phyloP scores from a whole-genome alignment of 2,888 invertebrate genomes.

The Andrena bicolor region DNA sequence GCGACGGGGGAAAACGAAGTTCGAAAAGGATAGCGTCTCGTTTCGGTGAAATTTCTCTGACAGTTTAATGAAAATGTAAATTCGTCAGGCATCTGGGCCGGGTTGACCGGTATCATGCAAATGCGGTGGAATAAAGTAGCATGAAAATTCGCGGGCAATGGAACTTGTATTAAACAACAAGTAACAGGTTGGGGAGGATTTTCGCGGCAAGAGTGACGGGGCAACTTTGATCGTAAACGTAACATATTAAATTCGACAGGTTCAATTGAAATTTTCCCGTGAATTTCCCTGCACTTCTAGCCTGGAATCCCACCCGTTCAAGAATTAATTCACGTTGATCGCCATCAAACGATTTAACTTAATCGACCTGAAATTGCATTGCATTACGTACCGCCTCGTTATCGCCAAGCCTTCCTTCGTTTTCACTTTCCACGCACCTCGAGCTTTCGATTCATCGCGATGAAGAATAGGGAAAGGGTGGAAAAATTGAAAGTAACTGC shows the following conservation, averaged over 20 bases:
- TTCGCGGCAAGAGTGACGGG: background rate
- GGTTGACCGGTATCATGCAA: background rate
- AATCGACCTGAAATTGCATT: background rate
- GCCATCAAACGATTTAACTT: background rate
- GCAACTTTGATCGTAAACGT: background rate
- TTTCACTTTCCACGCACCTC: background rate
- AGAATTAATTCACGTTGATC: slow-evolving; percentile 6
- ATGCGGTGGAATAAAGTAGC: background rate
- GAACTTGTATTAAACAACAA: background rate
- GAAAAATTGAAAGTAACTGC: background rate
- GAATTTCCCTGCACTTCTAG: background rate
- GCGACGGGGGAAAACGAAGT: background rate
- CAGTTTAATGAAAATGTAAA: slow-evolving; percentile 6
- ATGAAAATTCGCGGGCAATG: slow-evolving; percentile 2
- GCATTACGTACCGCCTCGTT: too few species aligned
- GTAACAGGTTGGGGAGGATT: slow-evolving; percentile 2
- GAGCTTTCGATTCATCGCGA: background rate
- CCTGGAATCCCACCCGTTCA: background rate
- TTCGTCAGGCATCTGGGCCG: slow-evolving; percentile 31
- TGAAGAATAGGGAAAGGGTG: background rate
- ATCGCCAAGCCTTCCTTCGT: too few species aligned
- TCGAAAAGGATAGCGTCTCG: background rate
- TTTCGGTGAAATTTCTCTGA: background rate
- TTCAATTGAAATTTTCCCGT: background rate
- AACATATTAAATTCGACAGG: background rate